These are phyloP conservation scores for Eupithecia inturbata DNA, from an alignment of 2,888 invertebrate genomes.

Conservation along the genomic window DNA sequence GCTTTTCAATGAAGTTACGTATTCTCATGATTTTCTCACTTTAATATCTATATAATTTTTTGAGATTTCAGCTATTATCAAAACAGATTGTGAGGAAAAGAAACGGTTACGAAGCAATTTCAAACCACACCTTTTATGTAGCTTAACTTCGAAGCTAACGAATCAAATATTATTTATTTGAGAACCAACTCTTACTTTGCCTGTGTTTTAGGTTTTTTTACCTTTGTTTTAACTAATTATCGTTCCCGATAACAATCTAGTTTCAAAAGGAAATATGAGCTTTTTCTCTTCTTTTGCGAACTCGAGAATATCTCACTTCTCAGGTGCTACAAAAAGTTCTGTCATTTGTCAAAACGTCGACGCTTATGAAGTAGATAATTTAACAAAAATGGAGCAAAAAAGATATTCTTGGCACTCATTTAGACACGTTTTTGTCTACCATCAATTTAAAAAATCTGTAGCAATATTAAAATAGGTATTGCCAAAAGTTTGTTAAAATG, in stretches of 20 bases:
- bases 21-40: neutral
- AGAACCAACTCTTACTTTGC: no score
- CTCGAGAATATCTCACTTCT: slow-evolving; percentile 12
- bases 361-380: slow-evolving; percentile 55
- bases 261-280: slow-evolving; percentile 7
- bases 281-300: slow-evolving; percentile 5
- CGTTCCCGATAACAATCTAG: neutral
- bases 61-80: neutral
- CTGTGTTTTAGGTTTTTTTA: neutral
- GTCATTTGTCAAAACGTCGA: slow-evolving; percentile 62
- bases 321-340: slow-evolving; percentile 37
- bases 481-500: neutral
- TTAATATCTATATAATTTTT: neutral
- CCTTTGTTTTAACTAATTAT: neutral
- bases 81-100: neutral
- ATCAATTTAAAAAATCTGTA: neutral
- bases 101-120: neutral
- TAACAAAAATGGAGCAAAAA: slow-evolving; percentile 49
- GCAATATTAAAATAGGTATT: neutral
- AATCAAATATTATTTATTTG: no score
- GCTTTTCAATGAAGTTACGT: slow-evolving; percentile 1
- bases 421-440: slow-evolving; percentile 29
- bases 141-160: neutral
- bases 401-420: slow-evolving; percentile 65
- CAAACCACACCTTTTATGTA: neutral